Evolutionary conservation across 1,140 invertebrate species (phyloP).

Genomic region (Drosophila sulfurigaster): DNA sequence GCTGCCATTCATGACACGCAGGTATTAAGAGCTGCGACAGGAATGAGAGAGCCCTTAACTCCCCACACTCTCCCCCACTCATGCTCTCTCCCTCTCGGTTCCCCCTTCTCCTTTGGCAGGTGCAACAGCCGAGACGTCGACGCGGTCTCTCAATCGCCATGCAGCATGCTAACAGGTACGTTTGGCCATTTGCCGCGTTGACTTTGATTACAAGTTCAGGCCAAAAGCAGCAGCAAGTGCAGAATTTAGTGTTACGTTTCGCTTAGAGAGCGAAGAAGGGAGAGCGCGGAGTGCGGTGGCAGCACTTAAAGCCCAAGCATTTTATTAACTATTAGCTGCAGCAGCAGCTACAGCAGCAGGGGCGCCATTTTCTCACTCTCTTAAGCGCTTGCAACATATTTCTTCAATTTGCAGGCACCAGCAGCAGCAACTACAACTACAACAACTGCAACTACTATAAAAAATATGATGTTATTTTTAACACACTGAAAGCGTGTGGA

Average conservation of each 20-base stretch:
- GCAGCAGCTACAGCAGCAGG: conserved; percentile 16
- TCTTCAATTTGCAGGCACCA: conserved; percentile 61
- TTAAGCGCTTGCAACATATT: conserved; percentile 65
- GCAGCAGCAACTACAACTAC: conserved; percentile 25
- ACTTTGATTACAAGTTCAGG: conserved; percentile 52
- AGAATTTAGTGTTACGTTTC: conserved; percentile 54
- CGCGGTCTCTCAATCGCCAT: background rate
- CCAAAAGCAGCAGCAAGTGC: conserved; percentile 21
- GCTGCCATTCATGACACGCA: conserved; percentile 81
- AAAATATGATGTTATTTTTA: conserved; percentile 83
- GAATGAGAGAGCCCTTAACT: conserved; percentile 29
- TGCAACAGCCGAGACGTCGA: conserved; percentile 31
- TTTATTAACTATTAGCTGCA: conserved; percentile 77
- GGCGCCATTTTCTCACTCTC: conserved; percentile 60
- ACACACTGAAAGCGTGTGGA: conserved; percentile 81
- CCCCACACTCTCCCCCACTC: background rate
- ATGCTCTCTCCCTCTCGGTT: background rate
- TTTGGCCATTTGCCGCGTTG: conserved; percentile 49
- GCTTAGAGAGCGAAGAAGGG: background rate
- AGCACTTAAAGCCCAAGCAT: conserved; percentile 65
- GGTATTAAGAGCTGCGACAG: conserved; percentile 75
- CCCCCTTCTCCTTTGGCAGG: conserved; percentile 9
- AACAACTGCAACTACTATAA: conserved; percentile 55
- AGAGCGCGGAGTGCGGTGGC: background rate
- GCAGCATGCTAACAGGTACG: conserved; percentile 52